Evolutionary conservation across 2,888 invertebrate species (phyloP), one percentile per base, ranked within the genome.

Genomic region (Oscheius myriophilus): DNA sequence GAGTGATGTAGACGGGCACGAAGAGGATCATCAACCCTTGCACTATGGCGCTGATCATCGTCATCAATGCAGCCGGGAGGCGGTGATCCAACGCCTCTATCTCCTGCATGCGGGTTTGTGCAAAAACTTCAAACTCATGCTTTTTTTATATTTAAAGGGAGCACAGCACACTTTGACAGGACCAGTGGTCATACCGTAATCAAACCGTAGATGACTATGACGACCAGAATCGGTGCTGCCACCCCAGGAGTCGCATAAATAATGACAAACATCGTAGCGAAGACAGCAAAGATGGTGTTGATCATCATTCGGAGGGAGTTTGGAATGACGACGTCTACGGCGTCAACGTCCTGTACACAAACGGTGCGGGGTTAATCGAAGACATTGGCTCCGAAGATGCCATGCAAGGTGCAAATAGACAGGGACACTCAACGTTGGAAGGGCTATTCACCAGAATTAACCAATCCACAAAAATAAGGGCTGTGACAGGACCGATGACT

Each of bases 1-100:
- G 87, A 7, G 87, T 87, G 45, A 86, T 85, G 79, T 87, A 87
- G 55, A 85, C 79, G 45, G 88, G 87, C 51, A 88, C 81, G 45
- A 87, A 76, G 52, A 88, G 69, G 18, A 87, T 87, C 53, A 85
- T 84, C 33, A 87, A 46, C 14, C 85, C 84, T 39, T 82, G 80
- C 7, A 85, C 67, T 18, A 84, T 64, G 2, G 76, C 72, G 57
- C 79, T 79, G 49, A 81, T 69, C 65, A 82, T 80, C 21, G 76
- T 80, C 61, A 80, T 69, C 21, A 85, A 68, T 11, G 78, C 64
- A 16, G 62, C 26, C 7, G 85, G 84, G 18, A 85, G 69, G 25
- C 82, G 78, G 1, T 69, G 45, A 54, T 85, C 85, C 53, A 83
- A 57, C 51, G 78, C 72, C 43, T 82, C 83, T 26, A 86, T 67